Base-by-base conservation (phyloP, 2,797 vertebrate genomes). In the Urocyon cinereoargenteus region DNA sequence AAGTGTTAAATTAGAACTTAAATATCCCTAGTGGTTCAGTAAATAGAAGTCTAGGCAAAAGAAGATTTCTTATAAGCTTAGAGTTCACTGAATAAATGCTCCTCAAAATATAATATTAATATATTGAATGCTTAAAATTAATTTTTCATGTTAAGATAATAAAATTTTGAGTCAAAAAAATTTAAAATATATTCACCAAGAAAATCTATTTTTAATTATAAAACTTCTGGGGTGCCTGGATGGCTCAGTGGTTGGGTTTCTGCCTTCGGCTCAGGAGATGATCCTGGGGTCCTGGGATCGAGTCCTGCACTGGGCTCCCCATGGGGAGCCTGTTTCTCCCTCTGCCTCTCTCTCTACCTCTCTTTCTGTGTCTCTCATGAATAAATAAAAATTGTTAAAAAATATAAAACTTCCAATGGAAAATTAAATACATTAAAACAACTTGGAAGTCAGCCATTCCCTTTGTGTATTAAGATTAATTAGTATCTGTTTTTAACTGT, bases 111-210 rank as follows among this genome's bases (percentile, higher is more conserved):
- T 28, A 87, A 90, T 77, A 61, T 1, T 62, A 73, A 91, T 83
- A 87, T 84, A 66, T 72, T 64, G 59, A 95, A 22, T n/a, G 21
- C 22, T 86, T 57, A 62, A 72, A 91, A 72, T 93, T 19, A 95
- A 79, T 83, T 83, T 95, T 91, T 89, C n/a, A 64, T 92, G 34
- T 36, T 84, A 90, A 92, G 22, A 92, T 91, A 96, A 94, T 49
- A n/a, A 79, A 90, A 92, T 19, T 59, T 86, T 19, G 6, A 22
- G 5, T 31, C 51, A 83, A 10, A 16, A 16, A 18, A 84, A 93
- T 91, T 57, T 72, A 18, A 81, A 91, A 64, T 83, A 73, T 19
- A 77, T 28, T 55, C 3, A 64, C 18, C 12, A 94, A n/a, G 13
- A 90, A 62, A 49, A 70, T 91, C 3, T 45, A 62, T 85, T 95